Percentiles rank a stretch among this genome's conserved stretches.
Conservation (phyloP, 2,113 vertebrate species). For the Picathartes gymnocephalus region DNA sequence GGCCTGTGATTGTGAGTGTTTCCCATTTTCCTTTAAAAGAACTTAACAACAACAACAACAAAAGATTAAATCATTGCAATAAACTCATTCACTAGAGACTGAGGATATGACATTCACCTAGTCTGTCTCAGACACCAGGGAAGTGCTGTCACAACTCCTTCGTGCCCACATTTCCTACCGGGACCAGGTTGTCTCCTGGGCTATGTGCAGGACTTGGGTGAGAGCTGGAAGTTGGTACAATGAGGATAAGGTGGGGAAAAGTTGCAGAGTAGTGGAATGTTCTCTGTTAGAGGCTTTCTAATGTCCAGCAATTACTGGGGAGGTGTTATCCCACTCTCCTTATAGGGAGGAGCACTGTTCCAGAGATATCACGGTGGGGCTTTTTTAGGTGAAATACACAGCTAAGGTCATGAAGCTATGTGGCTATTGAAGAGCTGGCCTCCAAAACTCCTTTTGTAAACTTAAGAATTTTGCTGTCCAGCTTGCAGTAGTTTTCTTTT, state of each 20-base stretch:
- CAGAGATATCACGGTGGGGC: rapidly evolving
- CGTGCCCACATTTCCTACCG: rapidly evolving
- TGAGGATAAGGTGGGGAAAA: not conserved
- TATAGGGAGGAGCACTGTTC: not conserved
- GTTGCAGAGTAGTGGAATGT: not conserved
- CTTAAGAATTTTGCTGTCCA: not conserved
- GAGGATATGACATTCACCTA: not conserved
- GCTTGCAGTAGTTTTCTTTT: not conserved
- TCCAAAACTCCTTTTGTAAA: not conserved
- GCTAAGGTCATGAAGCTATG: not conserved
- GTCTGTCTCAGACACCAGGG: not conserved
- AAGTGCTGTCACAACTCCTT: not conserved
- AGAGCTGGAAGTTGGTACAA: not conserved
- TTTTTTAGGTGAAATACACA: not conserved
- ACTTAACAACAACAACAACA: not conserved
- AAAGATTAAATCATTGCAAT: not conserved
- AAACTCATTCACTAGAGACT: not conserved
- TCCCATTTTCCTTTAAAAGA: not conserved
- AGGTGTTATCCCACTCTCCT: not conserved
- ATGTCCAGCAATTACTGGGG: not conserved
- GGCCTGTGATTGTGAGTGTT: not conserved
- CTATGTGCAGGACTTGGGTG: not conserved
- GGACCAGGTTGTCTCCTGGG: not conserved
- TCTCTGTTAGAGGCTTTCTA: not conserved
- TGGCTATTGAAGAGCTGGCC: not conserved